Percentiles rank a stretch among this genome's conserved stretches.
Evolutionary conservation across 2,888 invertebrate genomes (phyloP).

Genomic region (Platypus cylindrus): DNA sequence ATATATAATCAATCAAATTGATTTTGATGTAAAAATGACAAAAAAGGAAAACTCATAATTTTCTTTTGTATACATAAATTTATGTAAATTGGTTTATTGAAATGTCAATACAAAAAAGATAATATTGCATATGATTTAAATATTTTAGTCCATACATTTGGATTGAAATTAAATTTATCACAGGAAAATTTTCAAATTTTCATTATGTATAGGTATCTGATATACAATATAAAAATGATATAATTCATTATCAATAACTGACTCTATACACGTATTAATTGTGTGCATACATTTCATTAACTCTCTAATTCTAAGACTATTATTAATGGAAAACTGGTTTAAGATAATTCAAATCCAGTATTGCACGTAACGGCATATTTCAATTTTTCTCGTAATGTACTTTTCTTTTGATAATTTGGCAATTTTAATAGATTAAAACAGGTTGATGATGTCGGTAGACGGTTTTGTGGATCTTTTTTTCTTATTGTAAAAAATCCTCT

Average conservation of each 20-base stretch:
- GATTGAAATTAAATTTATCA: too few species aligned
- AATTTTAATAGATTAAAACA: constrained; percentile 97
- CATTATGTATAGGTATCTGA: too few species aligned
- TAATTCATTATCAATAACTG: too few species aligned
- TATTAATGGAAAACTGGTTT: too few species aligned
- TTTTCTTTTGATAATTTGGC: constrained; percentile 96
- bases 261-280: background rate
- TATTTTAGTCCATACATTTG: constrained; percentile 6
- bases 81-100: too few species aligned
- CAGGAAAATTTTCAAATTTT: too few species aligned
- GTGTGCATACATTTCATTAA: background rate
- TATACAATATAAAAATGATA: too few species aligned
- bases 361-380: constrained; percentile 95
- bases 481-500: constrained; percentile 96
- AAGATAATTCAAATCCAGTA: constrained; percentile 98
- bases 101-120: constrained; percentile 8
- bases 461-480: constrained; percentile 84
- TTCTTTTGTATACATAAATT: too few species aligned
- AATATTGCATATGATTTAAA: constrained; percentile 4
- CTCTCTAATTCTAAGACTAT: too few species aligned
- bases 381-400: constrained; percentile 87
- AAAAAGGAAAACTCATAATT: too few species aligned
- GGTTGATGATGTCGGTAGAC: constrained; percentile 96
- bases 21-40: background rate
- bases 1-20: background rate